A percentile compares a stretch with the other conserved stretches of the same genome.
Conservation (phyloP, 2,113 vertebrate species). For the Notarius quadriscutis region DNA sequence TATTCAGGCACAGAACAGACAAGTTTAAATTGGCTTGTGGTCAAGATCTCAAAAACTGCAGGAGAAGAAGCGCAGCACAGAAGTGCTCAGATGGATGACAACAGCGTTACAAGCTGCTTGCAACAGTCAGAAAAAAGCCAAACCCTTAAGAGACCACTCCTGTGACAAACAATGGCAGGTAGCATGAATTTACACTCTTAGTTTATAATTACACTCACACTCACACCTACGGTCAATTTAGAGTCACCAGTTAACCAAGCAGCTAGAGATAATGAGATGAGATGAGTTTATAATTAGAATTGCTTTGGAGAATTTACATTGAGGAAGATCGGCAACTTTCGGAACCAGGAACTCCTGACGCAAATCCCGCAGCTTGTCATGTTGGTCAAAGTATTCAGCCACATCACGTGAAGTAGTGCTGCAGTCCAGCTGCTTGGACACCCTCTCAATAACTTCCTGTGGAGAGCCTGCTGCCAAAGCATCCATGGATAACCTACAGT, state of each 20-base stretch:
- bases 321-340: constrained; percentile 81
- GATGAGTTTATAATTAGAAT: too few relatives aligned
- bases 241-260: too few relatives aligned
- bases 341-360: constrained; percentile 80
- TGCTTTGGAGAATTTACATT: constrained; percentile 73
- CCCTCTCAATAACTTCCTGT: constrained; percentile 63
- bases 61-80: too few relatives aligned
- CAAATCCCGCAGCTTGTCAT: constrained; percentile 79
- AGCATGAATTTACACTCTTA: background rate
- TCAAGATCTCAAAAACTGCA: too few relatives aligned
- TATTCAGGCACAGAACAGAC: too few relatives aligned
- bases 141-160: background rate
- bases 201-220: too few relatives aligned
- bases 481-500: constrained; percentile 70
- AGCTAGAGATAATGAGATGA: too few relatives aligned
- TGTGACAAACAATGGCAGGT: background rate
- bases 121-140: background rate
- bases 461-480: constrained; percentile 54
- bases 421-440: constrained; percentile 73
- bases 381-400: constrained; percentile 78
- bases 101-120: too few relatives aligned
- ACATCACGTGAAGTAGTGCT: constrained; percentile 71
- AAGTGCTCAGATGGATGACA: too few relatives aligned
- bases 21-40: too few relatives aligned
- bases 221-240: too few relatives aligned